A percentile compares a stretch with the other conserved stretches of the same genome.
Evolutionary conservation across 2,797 vertebrate genomes (phyloP).

Genomic region (Caiman crocodilus): DNA sequence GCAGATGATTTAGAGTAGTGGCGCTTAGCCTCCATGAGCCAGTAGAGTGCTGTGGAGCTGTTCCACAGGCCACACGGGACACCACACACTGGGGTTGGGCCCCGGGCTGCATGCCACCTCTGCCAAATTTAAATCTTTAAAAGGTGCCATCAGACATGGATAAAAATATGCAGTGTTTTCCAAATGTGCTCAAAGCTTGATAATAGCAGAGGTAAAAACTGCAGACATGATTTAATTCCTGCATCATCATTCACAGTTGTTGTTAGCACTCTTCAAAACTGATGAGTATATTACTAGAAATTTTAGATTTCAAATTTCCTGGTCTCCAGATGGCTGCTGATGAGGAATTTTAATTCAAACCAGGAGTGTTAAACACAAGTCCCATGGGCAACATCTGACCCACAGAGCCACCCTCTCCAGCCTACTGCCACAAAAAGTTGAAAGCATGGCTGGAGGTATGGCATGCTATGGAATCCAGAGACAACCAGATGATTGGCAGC

Average conservation of each 20-base stretch:
- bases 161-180: neutral
- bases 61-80: too few species aligned
- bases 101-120: too few species aligned
- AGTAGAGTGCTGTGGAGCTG: too few species aligned
- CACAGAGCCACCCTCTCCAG: too few species aligned
- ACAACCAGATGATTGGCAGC: too few species aligned
- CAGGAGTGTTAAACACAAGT: neutral
- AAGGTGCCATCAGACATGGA: neutral
- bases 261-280: conserved; percentile 47
- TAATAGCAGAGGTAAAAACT: neutral
- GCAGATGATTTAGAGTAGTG: too few species aligned
- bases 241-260: conserved; percentile 47
- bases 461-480: too few species aligned
- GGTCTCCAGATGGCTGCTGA: conserved; percentile 45
- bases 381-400: too few species aligned
- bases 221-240: conserved; percentile 31
- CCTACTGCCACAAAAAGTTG: neutral
- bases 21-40: too few species aligned
- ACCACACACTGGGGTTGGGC: too few species aligned
- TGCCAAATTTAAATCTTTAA: too few species aligned
- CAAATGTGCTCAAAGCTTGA: neutral
- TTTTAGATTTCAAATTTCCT: conserved; percentile 40
- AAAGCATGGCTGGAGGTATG: neutral
- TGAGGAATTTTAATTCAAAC: neutral
- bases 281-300: conserved; percentile 26